Conservation (phyloP, 2,888 invertebrate species). For the Napeogenes sylphis region DNA sequence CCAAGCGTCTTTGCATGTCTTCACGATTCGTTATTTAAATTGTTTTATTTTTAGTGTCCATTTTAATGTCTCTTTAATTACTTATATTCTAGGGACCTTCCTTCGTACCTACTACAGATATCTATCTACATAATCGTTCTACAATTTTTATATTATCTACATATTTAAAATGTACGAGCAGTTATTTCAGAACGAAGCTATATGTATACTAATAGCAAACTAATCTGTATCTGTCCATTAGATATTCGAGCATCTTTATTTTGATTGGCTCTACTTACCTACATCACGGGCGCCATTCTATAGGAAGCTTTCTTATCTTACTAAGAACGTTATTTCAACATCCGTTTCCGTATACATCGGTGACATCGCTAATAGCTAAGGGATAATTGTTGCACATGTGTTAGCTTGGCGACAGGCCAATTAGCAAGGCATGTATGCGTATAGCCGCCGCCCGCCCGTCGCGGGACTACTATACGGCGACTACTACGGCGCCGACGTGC, state of each 20-base stretch:
- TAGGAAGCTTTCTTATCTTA: slow-evolving; percentile 53
- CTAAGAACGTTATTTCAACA: slow-evolving; percentile 73
- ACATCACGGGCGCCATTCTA: neutral
- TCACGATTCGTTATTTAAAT: slow-evolving; percentile 28
- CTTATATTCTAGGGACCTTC: slow-evolving; percentile 17
- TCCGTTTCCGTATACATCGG: slow-evolving; percentile 74
- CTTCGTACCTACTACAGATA: neutral
- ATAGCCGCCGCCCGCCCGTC: slow-evolving; percentile 52
- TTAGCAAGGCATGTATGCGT: slow-evolving; percentile 62
- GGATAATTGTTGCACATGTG: slow-evolving; percentile 77
- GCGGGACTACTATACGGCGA: slow-evolving; percentile 36
- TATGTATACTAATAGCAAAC: too few species aligned
- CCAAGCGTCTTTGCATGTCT: slow-evolving; percentile 19
- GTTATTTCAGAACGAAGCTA: neutral
- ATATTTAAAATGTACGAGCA: neutral
- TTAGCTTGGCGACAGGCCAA: slow-evolving; percentile 73
- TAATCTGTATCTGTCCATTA: neutral
- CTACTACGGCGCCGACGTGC: slow-evolving; percentile 38
- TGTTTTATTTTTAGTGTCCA: slow-evolving; percentile 21
- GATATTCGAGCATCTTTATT: neutral
- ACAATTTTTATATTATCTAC: neutral
- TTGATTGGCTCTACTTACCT: neutral
- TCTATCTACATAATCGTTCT: neutral
- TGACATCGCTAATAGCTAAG: slow-evolving; percentile 67
- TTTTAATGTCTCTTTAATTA: slow-evolving; percentile 15